These are phyloP conservation scores for Drosophila equinoxialis DNA, from an alignment of 1,140 invertebrate species.

Conservation along the genomic window DNA sequence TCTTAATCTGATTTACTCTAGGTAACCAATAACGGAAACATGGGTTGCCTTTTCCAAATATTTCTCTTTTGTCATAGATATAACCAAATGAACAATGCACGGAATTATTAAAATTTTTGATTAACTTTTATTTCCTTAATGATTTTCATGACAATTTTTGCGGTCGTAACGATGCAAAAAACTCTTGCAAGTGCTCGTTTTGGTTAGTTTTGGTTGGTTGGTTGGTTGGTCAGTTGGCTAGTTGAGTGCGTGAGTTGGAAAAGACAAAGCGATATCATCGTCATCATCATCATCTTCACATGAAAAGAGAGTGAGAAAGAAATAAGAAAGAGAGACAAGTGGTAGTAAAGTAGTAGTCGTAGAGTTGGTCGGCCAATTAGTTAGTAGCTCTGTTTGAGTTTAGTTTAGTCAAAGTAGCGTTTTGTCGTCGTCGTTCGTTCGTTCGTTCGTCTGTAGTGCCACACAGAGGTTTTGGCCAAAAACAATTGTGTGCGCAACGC, in stretches of 20 bases:
- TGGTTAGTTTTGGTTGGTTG: constrained; percentile 1
- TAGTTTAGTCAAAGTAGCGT: constrained; percentile 23
- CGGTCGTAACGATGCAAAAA: constrained; percentile 14
- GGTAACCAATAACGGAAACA: neutral
- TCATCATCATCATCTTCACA: constrained; percentile 37
- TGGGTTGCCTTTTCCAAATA: neutral
- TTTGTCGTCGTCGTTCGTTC: constrained; percentile 5
- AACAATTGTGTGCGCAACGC: constrained; percentile 61
- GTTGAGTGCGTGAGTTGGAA: constrained; percentile 54
- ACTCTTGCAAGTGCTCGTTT: constrained; percentile 9
- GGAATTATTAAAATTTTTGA: constrained; percentile 18
- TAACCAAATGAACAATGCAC: neutral
- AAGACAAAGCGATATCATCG: constrained; percentile 46
- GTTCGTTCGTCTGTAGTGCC: neutral
- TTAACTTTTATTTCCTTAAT: constrained; percentile 19
- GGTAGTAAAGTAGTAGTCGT: constrained; percentile 27
- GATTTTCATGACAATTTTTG: constrained; percentile 14
- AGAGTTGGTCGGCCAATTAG: constrained; percentile 46
- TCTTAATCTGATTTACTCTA: too few species aligned
- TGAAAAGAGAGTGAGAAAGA: constrained; percentile 12
- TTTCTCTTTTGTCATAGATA: neutral
- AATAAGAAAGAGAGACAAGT: constrained; percentile 8
- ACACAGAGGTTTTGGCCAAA: constrained; percentile 26
- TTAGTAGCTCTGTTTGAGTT: constrained; percentile 49
- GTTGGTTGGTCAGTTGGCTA: constrained; percentile 19